Percentiles rank a stretch among this genome's conserved stretches.
These are phyloP conservation scores for Xylocopa sonorina DNA, from an alignment of 1,140 invertebrate species.

Conservation along the genomic window DNA sequence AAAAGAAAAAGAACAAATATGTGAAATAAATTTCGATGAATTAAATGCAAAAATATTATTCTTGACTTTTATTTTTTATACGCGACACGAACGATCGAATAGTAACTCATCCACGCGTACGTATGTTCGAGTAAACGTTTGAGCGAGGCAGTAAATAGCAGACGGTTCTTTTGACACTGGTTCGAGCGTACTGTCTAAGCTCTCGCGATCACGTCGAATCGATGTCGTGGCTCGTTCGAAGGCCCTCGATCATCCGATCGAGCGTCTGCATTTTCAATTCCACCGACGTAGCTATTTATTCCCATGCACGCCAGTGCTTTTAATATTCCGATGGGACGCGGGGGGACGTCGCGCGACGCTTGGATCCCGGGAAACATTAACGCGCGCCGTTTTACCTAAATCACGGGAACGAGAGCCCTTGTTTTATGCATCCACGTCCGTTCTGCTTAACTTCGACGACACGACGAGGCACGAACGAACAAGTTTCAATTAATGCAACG, in stretches of 20 bases:
- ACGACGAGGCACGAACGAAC: too few species aligned
- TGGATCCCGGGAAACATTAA: constrained; percentile 36
- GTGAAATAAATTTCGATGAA: too few species aligned
- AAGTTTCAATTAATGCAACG: not conserved
- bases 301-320: not conserved
- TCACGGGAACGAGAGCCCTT: not conserved
- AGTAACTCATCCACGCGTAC: too few species aligned
- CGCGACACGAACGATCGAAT: too few species aligned
- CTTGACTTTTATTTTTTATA: too few species aligned
- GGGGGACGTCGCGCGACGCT: constrained; percentile 1
- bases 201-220: not conserved
- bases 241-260: not conserved
- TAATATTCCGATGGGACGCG: constrained; percentile 8
- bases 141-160: not conserved
- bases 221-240: not conserved
- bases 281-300: not conserved
- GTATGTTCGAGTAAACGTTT: too few species aligned
- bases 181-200: too few species aligned
- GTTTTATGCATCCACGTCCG: not conserved
- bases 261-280: constrained; percentile 12
- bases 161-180: too few species aligned
- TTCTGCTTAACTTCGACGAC: too few species aligned
- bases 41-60: too few species aligned
- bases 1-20: too few species aligned
- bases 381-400: not conserved